Base-by-base conservation (phyloP, 2,113 vertebrate genomes). In the Podarcis muralis region DNA sequence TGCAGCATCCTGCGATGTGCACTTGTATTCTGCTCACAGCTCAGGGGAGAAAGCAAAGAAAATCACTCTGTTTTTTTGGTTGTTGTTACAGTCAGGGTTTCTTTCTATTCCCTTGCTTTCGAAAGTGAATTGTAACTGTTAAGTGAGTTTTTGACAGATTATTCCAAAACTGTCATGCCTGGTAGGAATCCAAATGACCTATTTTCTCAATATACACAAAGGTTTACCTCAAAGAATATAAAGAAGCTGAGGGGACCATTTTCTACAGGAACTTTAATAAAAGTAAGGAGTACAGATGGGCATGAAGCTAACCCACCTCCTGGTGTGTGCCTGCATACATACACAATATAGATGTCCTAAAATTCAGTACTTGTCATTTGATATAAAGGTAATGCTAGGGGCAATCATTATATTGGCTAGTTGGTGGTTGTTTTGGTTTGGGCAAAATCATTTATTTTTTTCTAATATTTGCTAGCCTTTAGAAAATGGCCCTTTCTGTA, bases 101-200 rank as follows among this genome's bases (percentile, higher is more conserved):
- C 72, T 32, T 83, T 40, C 2, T 16, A 6, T 20, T 3, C 48
- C 40, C 1, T 1, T 1, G 81, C 84, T 68, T 32, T 88, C 80
- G 1, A 0, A 84, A 87, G 27, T 69, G 48, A 20, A 75, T 22
- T 75, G 18, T 27, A 92, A 92, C 57, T 3, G 0, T 81, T 66
- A 85, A 87, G 12, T 35, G 48, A 91, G 80, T n/a, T 85, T 79
- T 75, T 88, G 37, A 74, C 1, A 87, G 12, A 18, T 12, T 1
- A 92, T 92, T 93, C 86, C 85, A 92, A 84, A 89, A 35, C 20
- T 87, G 15, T 87, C 74, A 57, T 77, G 3, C 79, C 86, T 84
- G 20, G 65, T 66, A 16, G 22, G 27, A 40, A 35, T 23, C 13
- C 32, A 86, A 87, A 69, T 0, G 0, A 78, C 48, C 23, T 81